Evolutionary conservation across 2,888 invertebrate species (phyloP).

Genomic region (Drosophila kuntzei): DNA sequence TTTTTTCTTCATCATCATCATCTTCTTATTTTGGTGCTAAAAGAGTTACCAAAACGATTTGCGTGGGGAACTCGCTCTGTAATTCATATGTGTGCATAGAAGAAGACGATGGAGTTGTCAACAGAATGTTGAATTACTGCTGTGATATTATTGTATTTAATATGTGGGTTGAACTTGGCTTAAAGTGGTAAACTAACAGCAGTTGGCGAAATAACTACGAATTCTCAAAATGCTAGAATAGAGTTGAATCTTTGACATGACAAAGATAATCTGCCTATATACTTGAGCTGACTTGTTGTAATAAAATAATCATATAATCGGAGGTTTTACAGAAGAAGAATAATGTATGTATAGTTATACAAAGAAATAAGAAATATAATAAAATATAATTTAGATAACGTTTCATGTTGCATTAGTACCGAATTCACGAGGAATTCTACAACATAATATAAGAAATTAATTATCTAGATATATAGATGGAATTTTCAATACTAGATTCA

Average conservation of each 20-base stretch:
- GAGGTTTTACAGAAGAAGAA: no score
- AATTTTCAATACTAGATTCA: no score
- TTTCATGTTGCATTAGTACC: no score
- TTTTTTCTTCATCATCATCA: constrained; percentile 21
- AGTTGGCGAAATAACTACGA: not conserved
- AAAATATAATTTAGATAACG: not conserved
- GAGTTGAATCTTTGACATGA: constrained; percentile 6
- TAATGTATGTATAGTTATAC: no score
- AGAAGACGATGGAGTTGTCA: constrained; percentile 26
- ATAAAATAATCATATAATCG: no score
- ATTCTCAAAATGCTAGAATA: not conserved
- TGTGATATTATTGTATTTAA: not conserved
- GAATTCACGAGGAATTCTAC: no score
- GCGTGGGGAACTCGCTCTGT: constrained; percentile 39
- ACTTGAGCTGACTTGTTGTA: no score
- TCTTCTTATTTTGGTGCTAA: constrained; percentile 34
- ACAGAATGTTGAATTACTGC: constrained; percentile 23
- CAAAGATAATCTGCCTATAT: constrained; percentile 4
- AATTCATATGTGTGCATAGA: constrained; percentile 18
- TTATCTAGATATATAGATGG: no score
- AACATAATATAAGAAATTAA: no score
- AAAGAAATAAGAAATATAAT: not conserved
- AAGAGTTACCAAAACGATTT: constrained; percentile 46
- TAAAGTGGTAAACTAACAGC: constrained; percentile 24
- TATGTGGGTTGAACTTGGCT: constrained; percentile 32